A percentile compares a stretch with the other conserved stretches of the same genome.
Conservation (phyloP, 2,113 vertebrate genomes). For the Copsychus sechellarum region DNA sequence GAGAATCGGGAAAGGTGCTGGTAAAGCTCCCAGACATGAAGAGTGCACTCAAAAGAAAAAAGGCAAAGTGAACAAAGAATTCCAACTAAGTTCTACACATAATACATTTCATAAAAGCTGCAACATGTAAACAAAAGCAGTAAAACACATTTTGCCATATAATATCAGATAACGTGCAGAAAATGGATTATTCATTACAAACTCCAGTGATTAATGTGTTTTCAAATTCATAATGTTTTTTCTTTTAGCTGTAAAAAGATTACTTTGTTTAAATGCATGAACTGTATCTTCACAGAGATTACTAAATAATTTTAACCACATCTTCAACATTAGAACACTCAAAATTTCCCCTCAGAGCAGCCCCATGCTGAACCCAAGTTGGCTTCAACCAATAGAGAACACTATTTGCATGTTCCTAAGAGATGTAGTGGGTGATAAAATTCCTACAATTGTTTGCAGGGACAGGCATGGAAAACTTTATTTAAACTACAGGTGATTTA, state of each 20-base stretch:
- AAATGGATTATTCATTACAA: constrained; percentile 65
- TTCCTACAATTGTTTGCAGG: background rate
- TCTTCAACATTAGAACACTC: background rate
- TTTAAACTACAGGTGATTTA: background rate
- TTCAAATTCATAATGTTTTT: constrained; percentile 20
- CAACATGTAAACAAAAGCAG: background rate
- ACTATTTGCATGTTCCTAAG: background rate
- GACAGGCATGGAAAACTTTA: background rate
- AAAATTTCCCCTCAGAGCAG: background rate
- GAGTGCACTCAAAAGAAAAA: background rate
- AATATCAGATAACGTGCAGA: constrained; percentile 28
- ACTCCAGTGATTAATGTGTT: constrained; percentile 32
- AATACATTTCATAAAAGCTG: background rate
- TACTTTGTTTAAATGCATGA: constrained; percentile 32
- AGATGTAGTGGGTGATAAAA: background rate
- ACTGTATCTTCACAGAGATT: constrained; percentile 10
- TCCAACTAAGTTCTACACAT: background rate
- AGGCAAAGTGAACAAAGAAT: background rate
- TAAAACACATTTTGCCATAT: constrained; percentile 11
- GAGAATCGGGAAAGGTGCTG: background rate
- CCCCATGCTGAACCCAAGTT: background rate
- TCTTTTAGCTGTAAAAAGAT: constrained; percentile 26
- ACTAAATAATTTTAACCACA: constrained; percentile 44
- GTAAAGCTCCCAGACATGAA: background rate
- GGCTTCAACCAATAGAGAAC: background rate